These are phyloP conservation scores for Barnardius zonarius DNA, from an alignment of 2,113 vertebrate genomes.

Conservation along the genomic window DNA sequence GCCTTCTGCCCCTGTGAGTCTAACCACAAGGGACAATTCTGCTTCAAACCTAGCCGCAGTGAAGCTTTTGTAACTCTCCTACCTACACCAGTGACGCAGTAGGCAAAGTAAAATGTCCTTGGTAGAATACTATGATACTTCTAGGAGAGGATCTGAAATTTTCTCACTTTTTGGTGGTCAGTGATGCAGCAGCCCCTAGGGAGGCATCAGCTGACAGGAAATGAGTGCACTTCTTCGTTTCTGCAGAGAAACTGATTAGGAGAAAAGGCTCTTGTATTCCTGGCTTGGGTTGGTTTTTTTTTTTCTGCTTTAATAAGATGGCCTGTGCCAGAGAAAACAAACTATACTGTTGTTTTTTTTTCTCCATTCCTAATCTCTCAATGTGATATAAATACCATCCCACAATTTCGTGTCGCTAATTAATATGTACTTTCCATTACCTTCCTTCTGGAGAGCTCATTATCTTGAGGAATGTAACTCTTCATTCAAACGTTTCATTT, in stretches of 20 bases:
- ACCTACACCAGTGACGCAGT: neutral
- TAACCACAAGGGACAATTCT: neutral
- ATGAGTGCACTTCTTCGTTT: neutral
- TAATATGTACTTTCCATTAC: constrained; percentile 44
- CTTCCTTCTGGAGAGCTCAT: constrained; percentile 45
- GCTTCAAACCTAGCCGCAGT: neutral
- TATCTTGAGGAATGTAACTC: constrained; percentile 30
- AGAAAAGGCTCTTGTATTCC: neutral
- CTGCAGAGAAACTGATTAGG: neutral
- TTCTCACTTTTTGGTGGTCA: neutral
- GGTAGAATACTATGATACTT: neutral
- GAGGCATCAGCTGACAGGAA: neutral
- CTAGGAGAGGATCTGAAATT: neutral
- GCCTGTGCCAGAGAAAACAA: neutral
- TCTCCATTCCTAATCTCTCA: neutral
- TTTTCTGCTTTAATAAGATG: neutral
- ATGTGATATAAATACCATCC: constrained; percentile 8
- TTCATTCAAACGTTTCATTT: constrained; percentile 58
- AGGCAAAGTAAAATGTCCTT: neutral
- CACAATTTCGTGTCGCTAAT: constrained; percentile 27
- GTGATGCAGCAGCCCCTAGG: neutral
- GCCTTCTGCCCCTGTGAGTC: neutral
- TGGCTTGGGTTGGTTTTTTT: neutral
- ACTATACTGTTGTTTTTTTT: neutral
- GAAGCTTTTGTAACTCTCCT: neutral